Conservation (phyloP, 64 coral and sea anemone genomes). For the Cladopsammia gracilis region DNA sequence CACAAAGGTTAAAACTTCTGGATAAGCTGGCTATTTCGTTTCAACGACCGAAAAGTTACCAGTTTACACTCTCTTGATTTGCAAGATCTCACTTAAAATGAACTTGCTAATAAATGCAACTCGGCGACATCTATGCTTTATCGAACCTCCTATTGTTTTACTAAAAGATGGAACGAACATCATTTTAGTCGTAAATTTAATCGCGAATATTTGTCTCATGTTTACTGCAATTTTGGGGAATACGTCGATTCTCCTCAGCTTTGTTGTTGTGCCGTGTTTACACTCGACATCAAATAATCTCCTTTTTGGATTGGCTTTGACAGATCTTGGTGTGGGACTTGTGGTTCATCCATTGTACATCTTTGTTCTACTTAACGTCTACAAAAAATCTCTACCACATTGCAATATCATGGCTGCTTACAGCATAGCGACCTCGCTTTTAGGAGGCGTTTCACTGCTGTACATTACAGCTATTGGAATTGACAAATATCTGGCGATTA, state of each 20-base stretch:
- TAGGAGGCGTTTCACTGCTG: background rate
- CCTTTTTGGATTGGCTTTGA: slow-evolving; percentile 7
- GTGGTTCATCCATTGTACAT: slow-evolving; percentile 37
- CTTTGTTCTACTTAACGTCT: background rate
- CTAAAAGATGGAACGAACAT: background rate
- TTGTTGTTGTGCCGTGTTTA: background rate
- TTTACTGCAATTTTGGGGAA: slow-evolving; percentile 4
- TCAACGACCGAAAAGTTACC: too few species aligned
- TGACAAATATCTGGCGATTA: slow-evolving; percentile 17
- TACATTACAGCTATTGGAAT: background rate
- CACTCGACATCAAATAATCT: background rate
- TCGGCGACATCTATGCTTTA: background rate
- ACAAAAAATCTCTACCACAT: background rate
- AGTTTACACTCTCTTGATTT: too few species aligned
- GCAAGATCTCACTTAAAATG: too few species aligned
- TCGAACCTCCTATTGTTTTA: background rate
- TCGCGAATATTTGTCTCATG: background rate
- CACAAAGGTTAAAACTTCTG: too few species aligned
- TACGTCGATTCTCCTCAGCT: slow-evolving; percentile 14
- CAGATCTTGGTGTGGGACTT: slow-evolving; percentile 11
- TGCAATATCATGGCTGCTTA: background rate
- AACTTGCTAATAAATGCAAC: too few species aligned
- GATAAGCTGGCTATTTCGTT: too few species aligned
- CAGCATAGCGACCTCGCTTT: background rate
- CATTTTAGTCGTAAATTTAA: background rate